Evolutionary conservation across 2,888 invertebrate species (phyloP).

Genomic region (Ennomos fuscantarius): DNA sequence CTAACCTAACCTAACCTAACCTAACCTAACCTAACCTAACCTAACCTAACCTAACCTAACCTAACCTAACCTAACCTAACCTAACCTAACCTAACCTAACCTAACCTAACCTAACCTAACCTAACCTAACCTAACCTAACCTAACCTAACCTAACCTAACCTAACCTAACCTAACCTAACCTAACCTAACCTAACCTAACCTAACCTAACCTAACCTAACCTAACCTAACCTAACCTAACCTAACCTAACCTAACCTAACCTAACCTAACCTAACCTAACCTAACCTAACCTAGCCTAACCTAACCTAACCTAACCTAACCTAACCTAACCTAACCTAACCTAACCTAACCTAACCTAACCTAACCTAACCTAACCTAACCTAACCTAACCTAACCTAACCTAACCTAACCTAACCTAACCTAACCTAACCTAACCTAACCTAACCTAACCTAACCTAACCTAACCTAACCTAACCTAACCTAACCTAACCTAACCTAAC

Average conservation of each 20-base stretch:
- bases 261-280: conserved; percentile 17
- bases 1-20: conserved; percentile 5
- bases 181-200: conserved; percentile 33
- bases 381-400: conserved; percentile 23
- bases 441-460: conserved; percentile 9
- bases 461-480: not conserved
- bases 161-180: conserved; percentile 33
- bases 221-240: conserved; percentile 34
- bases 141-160: conserved; percentile 35
- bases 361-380: conserved; percentile 15
- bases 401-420: conserved; percentile 12
- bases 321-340: conserved; percentile 18
- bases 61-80: conserved; percentile 12
- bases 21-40: conserved; percentile 10
- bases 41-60: conserved; percentile 18
- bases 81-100: conserved; percentile 20
- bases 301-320: conserved; percentile 18
- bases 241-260: conserved; percentile 33
- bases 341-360: conserved; percentile 16
- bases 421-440: conserved; percentile 13
- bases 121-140: conserved; percentile 21
- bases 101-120: conserved; percentile 29
- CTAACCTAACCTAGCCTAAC: conserved; percentile 17
- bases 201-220: conserved; percentile 35
- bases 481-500: conserved; percentile 3